These are phyloP conservation scores for Urocitellus parryii DNA, from an alignment of 2,113 vertebrate genomes.

Conservation along the genomic window DNA sequence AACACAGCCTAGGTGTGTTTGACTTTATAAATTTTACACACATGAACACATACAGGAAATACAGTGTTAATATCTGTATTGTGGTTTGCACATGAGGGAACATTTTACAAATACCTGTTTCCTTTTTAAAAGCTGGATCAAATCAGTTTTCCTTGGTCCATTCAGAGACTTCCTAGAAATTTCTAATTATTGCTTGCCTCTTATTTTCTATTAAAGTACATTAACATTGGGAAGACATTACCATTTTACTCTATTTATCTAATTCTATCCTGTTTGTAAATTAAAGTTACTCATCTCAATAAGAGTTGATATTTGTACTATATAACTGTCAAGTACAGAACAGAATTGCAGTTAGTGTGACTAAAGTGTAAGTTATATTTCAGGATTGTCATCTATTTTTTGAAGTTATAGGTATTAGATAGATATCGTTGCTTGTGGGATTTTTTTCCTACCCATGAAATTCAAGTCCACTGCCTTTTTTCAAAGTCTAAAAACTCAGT, in stretches of 20 bases:
- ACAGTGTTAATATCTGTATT: not conserved
- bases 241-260: not conserved
- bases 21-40: not conserved
- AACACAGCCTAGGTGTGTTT: not conserved
- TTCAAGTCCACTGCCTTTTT: slow-evolving; percentile 29
- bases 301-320: not conserved
- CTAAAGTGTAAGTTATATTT: not conserved
- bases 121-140: not conserved
- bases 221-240: not conserved
- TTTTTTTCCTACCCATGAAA: not conserved
- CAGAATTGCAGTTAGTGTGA: not conserved
- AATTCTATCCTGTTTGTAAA: slow-evolving; percentile 26
- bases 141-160: not conserved
- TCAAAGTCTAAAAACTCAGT: slow-evolving; percentile 4
- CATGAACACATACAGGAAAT: not conserved
- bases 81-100: not conserved
- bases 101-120: not conserved
- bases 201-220: not conserved
- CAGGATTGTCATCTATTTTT: not conserved
- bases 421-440: not conserved
- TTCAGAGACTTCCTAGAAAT: not conserved
- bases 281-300: not conserved
- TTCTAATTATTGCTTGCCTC: not conserved
- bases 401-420: not conserved
- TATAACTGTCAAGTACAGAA: not conserved